Conservation (phyloP, 92 coral and sea anemone genomes). For the Heliopora coerulea region DNA sequence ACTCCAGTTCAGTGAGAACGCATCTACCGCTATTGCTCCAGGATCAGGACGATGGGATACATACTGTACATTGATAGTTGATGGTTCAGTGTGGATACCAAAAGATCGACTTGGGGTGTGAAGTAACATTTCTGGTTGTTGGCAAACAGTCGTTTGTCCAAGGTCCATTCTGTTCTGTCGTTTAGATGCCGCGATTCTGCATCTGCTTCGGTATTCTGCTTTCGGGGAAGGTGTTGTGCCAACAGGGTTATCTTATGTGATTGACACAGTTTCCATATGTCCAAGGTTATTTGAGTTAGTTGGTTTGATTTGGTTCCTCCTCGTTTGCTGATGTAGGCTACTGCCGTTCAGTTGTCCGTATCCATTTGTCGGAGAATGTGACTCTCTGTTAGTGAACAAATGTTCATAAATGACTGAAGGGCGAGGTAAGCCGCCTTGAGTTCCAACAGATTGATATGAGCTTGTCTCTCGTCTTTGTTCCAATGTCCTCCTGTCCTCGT, state of each 20-base stretch:
- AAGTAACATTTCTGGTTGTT: too few species aligned
- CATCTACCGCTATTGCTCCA: background rate
- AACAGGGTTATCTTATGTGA: too few species aligned
- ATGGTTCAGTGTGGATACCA: too few species aligned
- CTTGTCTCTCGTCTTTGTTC: conserved; percentile 31
- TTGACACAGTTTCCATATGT: too few species aligned
- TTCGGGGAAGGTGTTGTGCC: too few species aligned
- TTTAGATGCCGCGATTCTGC: too few species aligned
- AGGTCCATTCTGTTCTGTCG: too few species aligned
- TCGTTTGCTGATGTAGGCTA: conserved; percentile 1
- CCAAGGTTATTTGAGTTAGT: background rate
- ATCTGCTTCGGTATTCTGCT: too few species aligned
- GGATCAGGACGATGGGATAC: too few species aligned
- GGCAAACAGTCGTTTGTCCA: too few species aligned
- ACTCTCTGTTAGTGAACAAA: background rate
- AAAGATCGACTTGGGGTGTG: too few species aligned
- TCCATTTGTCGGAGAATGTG: background rate
- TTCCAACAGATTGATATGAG: conserved; percentile 57
- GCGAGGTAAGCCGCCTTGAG: conserved; percentile 41
- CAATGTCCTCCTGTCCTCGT: conserved; percentile 40
- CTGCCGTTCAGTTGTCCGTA: background rate
- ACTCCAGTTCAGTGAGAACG: too few species aligned
- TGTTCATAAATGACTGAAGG: conserved; percentile 29
- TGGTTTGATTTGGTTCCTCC: background rate
- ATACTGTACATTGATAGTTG: conserved; percentile 5